A percentile compares a stretch with the other conserved stretches of the same genome.
Conservation (phyloP, 2,113 vertebrate genomes). For the Albula goreensis region DNA sequence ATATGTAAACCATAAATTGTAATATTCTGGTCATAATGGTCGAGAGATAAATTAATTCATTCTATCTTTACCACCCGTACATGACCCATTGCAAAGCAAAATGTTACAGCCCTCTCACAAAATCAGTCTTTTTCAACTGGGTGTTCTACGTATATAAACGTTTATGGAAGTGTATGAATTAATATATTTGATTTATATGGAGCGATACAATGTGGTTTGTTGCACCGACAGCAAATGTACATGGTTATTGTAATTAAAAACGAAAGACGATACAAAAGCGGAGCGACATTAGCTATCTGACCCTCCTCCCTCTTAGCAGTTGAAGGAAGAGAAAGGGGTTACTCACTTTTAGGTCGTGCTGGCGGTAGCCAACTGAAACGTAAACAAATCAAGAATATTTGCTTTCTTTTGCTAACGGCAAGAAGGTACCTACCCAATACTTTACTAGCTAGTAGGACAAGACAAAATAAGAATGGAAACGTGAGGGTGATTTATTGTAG, state of each 20-base stretch:
- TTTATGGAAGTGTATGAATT: background rate
- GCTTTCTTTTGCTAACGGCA: too few relatives aligned
- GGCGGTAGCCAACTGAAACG: background rate
- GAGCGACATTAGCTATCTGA: background rate
- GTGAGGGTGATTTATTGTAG: too few relatives aligned
- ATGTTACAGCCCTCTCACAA: background rate
- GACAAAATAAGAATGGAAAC: too few relatives aligned
- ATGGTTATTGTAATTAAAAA: too few relatives aligned
- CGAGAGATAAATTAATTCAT: background rate
- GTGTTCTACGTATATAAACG: background rate
- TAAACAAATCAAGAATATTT: background rate
- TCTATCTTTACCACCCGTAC: background rate
- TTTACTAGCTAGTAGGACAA: too few relatives aligned
- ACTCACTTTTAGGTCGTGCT: background rate
- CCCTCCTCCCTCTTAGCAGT: background rate
- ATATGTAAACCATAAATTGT: too few relatives aligned
- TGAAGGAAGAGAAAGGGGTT: background rate
- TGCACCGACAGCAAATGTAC: too few relatives aligned
- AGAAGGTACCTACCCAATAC: background rate
- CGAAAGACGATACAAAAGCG: background rate
- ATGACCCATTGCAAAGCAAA: background rate
- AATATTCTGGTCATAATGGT: too few relatives aligned
- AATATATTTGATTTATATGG: too few relatives aligned
- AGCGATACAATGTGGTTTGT: too few relatives aligned
- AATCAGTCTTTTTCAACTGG: slow-evolving; percentile 10